phyloP scores from a whole-genome alignment of 2,113 vertebrate genomes.

The Notiomystis cincta region DNA sequence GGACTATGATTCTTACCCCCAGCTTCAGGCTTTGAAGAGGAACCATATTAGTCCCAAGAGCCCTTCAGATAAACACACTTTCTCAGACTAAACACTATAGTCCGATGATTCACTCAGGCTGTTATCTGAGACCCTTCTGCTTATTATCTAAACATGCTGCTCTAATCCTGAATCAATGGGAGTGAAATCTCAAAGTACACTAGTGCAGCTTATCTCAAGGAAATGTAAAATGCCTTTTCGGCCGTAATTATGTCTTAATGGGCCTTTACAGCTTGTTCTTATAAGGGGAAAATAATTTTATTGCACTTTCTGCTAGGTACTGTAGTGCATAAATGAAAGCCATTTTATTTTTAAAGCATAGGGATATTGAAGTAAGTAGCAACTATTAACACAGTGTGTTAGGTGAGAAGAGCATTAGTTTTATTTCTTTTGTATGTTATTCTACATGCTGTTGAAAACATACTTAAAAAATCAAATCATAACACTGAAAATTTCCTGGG shows the following conservation, averaged over 20 bases:
- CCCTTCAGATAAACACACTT: conserved; percentile 52
- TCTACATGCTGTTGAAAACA: not conserved
- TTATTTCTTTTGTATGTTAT: not conserved
- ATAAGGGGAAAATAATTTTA: conserved; percentile 49
- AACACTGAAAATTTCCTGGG: not conserved
- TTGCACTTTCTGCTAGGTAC: not conserved
- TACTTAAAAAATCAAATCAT: not conserved
- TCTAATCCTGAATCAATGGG: conserved; percentile 61
- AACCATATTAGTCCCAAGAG: conserved; percentile 33
- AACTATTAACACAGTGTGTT: not conserved
- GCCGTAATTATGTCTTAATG: conserved; percentile 66
- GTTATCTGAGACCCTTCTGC: conserved; percentile 32
- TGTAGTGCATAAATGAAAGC: not conserved
- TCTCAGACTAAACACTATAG: conserved; percentile 9
- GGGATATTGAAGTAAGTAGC: not conserved
- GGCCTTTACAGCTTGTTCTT: not conserved
- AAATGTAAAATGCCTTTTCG: conserved; percentile 54
- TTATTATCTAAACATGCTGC: conserved; percentile 45
- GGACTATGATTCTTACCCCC: conserved; percentile 28
- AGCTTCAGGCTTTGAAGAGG: conserved; percentile 55
- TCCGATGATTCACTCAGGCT: conserved; percentile 8
- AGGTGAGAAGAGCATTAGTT: not conserved
- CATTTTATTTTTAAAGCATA: not conserved
- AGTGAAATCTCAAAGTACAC: conserved; percentile 15
- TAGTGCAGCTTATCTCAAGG: conserved; percentile 41